These are phyloP conservation scores for Steinernema carpocapsae DNA, from an alignment of 2,888 invertebrate genomes.

Conservation along the genomic window DNA sequence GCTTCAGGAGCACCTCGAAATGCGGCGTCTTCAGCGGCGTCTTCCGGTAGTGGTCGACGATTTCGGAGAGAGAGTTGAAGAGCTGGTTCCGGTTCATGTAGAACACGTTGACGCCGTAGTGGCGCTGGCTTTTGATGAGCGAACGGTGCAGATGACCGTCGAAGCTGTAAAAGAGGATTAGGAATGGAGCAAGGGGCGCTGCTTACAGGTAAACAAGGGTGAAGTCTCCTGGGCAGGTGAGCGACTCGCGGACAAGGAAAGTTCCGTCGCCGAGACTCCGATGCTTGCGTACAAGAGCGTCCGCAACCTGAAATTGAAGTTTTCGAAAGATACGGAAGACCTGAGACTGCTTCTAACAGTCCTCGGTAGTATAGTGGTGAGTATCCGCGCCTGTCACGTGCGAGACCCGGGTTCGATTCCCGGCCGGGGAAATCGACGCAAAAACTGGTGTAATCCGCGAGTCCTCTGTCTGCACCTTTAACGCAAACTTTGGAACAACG, in stretches of 20 bases:
- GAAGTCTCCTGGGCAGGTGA: background rate
- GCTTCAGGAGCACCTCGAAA: slow-evolving; percentile 16
- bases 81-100: slow-evolving; percentile 12
- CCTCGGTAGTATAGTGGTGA: no score
- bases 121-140: slow-evolving; percentile 9
- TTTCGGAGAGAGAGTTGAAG: slow-evolving; percentile 17
- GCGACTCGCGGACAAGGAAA: slow-evolving; percentile 15
- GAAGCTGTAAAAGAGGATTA: background rate
- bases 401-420: no score
- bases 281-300: background rate
- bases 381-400: no score
- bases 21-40: slow-evolving; percentile 16
- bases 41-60: slow-evolving; percentile 21
- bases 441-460: no score
- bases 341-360: no score
- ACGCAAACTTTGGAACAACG: no score
- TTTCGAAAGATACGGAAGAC: no score
- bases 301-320: background rate
- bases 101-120: slow-evolving; percentile 24
- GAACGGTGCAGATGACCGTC: background rate
- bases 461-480: no score
- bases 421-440: no score
- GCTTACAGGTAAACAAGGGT: slow-evolving; percentile 3
- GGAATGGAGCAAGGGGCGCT: background rate
- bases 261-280: background rate